A percentile compares a stretch with the other conserved stretches of the same genome.
phyloP scores from a whole-genome alignment of 2,888 invertebrate genomes.

The Mythimna vitellina region DNA sequence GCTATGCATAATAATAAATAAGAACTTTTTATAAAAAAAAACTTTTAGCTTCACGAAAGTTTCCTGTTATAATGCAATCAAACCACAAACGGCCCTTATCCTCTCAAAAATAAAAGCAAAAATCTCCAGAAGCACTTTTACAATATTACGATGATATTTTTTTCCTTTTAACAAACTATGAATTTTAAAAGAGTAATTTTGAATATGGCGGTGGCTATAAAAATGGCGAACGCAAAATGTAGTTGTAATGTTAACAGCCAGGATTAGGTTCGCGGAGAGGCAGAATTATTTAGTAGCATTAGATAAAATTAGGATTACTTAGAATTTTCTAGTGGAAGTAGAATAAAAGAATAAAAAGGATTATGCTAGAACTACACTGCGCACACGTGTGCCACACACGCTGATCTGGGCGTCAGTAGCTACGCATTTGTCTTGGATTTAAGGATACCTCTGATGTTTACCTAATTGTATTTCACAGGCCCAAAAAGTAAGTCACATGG shows the following conservation, averaged over 20 bases:
- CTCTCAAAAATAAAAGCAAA: conserved; percentile 33
- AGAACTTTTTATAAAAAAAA: neutral
- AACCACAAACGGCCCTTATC: neutral
- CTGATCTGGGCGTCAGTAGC: too few relatives aligned
- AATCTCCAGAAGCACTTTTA: conserved; percentile 25
- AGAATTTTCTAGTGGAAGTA: conserved; percentile 4
- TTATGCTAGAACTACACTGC: too few relatives aligned
- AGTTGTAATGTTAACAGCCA: conserved; percentile 41
- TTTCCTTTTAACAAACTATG: conserved; percentile 54
- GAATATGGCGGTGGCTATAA: conserved; percentile 34
- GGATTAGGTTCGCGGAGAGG: conserved; percentile 45
- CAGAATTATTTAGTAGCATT: conserved; percentile 55
- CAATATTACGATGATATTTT: conserved; percentile 43
- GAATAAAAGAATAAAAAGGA: neutral
- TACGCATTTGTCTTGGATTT: too few relatives aligned
- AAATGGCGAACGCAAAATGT: conserved; percentile 22
- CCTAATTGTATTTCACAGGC: too few relatives aligned
- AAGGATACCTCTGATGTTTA: too few relatives aligned
- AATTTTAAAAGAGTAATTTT: conserved; percentile 58
- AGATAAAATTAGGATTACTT: conserved; percentile 19
- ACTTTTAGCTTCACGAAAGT: neutral
- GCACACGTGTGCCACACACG: too few relatives aligned
- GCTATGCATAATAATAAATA: too few relatives aligned
- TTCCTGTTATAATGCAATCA: conserved; percentile 17
- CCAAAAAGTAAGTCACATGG: too few relatives aligned